Conservation (phyloP, 2,113 vertebrate species). For the Strix aluco region DNA sequence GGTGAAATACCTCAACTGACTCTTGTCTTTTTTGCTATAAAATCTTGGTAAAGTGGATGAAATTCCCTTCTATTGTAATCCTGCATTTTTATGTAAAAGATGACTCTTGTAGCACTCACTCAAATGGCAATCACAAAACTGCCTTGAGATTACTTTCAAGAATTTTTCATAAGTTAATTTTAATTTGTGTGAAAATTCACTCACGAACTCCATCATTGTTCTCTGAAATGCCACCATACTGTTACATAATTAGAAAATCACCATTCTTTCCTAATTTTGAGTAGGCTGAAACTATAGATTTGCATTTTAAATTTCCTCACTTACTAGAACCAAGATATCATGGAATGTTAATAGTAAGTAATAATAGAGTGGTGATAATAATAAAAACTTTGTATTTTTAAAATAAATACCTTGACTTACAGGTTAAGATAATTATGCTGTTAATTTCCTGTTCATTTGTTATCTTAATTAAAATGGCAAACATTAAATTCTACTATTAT, state of each 20-base stretch:
- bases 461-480: background rate
- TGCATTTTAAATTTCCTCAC: background rate
- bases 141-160: background rate
- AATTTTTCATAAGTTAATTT: background rate
- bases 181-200: no score
- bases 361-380: background rate
- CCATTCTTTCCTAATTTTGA: background rate
- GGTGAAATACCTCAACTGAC: background rate
- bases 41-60: background rate
- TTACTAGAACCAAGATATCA: background rate
- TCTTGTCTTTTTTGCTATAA: background rate
- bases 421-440: background rate
- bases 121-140: background rate
- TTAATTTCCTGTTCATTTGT: background rate
- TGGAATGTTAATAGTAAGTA: background rate
- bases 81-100: background rate
- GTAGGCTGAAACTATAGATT: background rate
- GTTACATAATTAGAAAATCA: background rate
- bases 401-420: background rate
- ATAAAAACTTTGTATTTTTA: background rate
- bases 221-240: accelerated
- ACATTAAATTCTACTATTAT: background rate
- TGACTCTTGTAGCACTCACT: background rate
- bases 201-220: background rate
- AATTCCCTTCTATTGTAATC: background rate